Conservation (phyloP, 2,797 vertebrate genomes). For the Lerista edwardsae region DNA sequence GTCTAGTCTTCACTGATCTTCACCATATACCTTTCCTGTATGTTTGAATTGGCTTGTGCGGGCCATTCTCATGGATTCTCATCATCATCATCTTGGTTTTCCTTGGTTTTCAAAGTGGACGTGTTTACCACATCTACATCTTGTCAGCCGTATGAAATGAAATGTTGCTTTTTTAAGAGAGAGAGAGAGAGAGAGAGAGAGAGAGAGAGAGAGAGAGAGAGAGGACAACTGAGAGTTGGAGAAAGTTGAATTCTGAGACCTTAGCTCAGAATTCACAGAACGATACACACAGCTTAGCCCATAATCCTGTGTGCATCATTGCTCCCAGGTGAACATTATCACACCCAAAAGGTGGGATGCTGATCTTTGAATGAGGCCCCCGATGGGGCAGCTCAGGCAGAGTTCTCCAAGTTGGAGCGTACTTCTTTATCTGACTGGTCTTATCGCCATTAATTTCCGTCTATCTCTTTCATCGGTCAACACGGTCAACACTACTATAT, state of each 20-base stretch:
- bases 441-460: slow-evolving; percentile 15
- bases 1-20: too few relatives aligned
- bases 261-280: not conserved
- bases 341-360: not conserved
- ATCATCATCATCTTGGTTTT: too few relatives aligned
- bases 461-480: not conserved
- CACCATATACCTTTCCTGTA: too few relatives aligned
- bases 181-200: not conserved
- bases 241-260: not conserved
- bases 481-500: slow-evolving; percentile 8
- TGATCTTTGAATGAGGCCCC: not conserved
- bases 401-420: not conserved
- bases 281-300: not conserved
- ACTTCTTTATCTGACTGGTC: slow-evolving; percentile 1
- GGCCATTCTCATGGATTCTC: not conserved
- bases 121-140: too few relatives aligned
- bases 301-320: not conserved
- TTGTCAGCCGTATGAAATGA: too few relatives aligned
- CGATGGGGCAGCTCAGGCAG: not conserved
- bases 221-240: not conserved
- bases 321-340: not conserved
- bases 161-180: not conserved
- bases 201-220: not conserved
- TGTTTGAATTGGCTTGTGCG: too few relatives aligned
- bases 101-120: too few relatives aligned